Conservation (phyloP, 2,888 invertebrate species). For the Hirudinaria manillensis region DNA sequence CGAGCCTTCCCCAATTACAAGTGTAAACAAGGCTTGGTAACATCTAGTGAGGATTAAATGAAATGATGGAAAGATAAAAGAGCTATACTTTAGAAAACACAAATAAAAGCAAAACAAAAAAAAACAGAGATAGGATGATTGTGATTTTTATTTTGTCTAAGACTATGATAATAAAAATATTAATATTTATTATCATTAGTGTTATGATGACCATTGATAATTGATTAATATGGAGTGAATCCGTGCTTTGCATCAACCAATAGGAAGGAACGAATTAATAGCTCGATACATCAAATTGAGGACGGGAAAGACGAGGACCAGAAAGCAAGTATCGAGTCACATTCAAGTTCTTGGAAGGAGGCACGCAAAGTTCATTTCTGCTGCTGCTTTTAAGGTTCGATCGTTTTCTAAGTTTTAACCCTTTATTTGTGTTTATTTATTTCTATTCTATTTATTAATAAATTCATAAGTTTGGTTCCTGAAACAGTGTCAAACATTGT, state of each 20-base stretch:
- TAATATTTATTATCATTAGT: no score
- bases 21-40: no score
- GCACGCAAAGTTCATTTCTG: constrained; percentile 76
- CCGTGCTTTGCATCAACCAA: not conserved
- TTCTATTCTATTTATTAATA: not conserved
- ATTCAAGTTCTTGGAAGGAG: constrained; percentile 98
- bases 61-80: no score
- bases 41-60: no score
- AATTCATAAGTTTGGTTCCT: not conserved
- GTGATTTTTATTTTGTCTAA: not conserved
- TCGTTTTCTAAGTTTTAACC: not conserved
- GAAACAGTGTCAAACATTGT: not conserved
- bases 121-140: no score
- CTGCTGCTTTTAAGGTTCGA: constrained; percentile 36
- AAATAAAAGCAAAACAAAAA: no score
- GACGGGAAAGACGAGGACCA: constrained; percentile 97
- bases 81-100: no score
- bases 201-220: no score
- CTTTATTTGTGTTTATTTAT: not conserved
- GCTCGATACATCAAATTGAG: constrained; percentile 98
- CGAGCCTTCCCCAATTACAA: no score
- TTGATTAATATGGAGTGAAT: no score
- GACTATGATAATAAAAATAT: not conserved
- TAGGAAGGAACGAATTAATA: constrained; percentile 96
- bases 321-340: constrained; percentile 99